A percentile compares a stretch with the other conserved stretches of the same genome.
Conservation (phyloP, 1,140 invertebrate genomes). For the Ceratina japonica region DNA sequence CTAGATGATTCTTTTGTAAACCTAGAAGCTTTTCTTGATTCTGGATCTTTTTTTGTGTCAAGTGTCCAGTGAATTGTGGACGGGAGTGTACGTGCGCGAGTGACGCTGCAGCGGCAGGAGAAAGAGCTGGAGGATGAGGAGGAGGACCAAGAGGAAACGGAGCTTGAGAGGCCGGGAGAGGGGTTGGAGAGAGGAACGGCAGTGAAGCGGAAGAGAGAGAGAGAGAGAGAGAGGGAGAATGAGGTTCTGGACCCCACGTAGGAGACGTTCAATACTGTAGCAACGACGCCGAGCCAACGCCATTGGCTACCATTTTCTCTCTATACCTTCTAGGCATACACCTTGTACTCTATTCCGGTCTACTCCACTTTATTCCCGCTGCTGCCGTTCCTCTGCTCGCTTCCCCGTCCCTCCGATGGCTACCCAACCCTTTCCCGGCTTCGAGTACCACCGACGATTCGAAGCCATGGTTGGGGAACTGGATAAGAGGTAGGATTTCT, state of each 20-base stretch:
- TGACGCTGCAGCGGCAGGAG: constrained; percentile 30
- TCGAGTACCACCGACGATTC: background rate
- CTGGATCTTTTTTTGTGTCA: too few relatives aligned
- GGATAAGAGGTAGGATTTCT: constrained; percentile 18
- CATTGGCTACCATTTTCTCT: constrained; percentile 74
- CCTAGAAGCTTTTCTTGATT: too few relatives aligned
- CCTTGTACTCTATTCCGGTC: constrained; percentile 65
- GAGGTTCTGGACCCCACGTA: constrained; percentile 62
- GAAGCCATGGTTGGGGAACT: background rate
- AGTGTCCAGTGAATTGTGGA: background rate
- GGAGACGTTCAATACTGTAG: constrained; percentile 75
- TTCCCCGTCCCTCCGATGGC: constrained; percentile 6
- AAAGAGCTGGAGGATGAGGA: constrained; percentile 30
- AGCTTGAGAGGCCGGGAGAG: constrained; percentile 35
- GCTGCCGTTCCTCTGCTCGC: too few relatives aligned
- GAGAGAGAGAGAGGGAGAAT: constrained; percentile 39
- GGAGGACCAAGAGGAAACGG: constrained; percentile 43
- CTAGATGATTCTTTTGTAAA: too few relatives aligned
- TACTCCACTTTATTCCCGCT: constrained; percentile 55
- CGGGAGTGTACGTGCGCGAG: constrained; percentile 9
- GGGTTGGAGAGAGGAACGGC: constrained; percentile 29
- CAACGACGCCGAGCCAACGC: constrained; percentile 69
- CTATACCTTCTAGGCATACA: constrained; percentile 66
- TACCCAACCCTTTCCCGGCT: constrained; percentile 5
- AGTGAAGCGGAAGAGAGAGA: constrained; percentile 14